These are phyloP conservation scores for Cynodonichthys magdalenae DNA, from an alignment of 2,797 vertebrate genomes.

Conservation along the genomic window DNA sequence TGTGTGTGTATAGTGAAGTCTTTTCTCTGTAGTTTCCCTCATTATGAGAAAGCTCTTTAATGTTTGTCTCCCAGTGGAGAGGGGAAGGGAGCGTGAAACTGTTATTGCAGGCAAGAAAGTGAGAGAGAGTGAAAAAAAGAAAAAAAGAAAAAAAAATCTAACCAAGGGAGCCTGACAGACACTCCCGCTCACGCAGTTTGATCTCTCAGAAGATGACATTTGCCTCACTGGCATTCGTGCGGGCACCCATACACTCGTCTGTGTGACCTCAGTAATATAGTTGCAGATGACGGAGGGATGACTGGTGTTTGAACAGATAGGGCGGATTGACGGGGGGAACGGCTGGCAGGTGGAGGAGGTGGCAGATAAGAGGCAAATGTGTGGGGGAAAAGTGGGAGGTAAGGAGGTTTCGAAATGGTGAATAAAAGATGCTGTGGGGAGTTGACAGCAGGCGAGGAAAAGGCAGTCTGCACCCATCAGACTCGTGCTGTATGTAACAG, in stretches of 20 bases:
- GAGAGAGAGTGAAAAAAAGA: constrained; percentile 46
- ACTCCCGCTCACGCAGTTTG: constrained; percentile 64
- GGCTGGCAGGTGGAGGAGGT: neutral
- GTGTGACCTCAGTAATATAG: constrained; percentile 55
- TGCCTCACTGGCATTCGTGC: constrained; percentile 37
- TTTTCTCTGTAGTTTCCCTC: constrained; percentile 80
- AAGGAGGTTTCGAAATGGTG: constrained; percentile 36
- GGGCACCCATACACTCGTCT: constrained; percentile 28
- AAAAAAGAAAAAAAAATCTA: constrained; percentile 49
- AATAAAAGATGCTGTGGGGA: constrained; percentile 42
- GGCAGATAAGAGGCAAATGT: constrained; percentile 39
- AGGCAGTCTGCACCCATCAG: constrained; percentile 59
- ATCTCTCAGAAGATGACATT: constrained; percentile 71
- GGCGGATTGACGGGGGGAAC: constrained; percentile 22
- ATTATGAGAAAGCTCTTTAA: constrained; percentile 82
- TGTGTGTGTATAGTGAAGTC: constrained; percentile 61
- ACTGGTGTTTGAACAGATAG: constrained; percentile 57
- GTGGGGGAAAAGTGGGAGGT: constrained; percentile 24
- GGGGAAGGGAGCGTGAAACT: constrained; percentile 68
- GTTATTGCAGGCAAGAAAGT: constrained; percentile 63
- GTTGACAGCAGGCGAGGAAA: constrained; percentile 50
- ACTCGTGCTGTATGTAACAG: constrained; percentile 52
- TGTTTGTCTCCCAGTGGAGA: constrained; percentile 79
- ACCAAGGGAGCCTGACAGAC: constrained; percentile 65
- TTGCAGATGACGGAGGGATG: constrained; percentile 40